phyloP scores from a whole-genome alignment of 2,888 invertebrate species.

The Drosophila longiperda region DNA sequence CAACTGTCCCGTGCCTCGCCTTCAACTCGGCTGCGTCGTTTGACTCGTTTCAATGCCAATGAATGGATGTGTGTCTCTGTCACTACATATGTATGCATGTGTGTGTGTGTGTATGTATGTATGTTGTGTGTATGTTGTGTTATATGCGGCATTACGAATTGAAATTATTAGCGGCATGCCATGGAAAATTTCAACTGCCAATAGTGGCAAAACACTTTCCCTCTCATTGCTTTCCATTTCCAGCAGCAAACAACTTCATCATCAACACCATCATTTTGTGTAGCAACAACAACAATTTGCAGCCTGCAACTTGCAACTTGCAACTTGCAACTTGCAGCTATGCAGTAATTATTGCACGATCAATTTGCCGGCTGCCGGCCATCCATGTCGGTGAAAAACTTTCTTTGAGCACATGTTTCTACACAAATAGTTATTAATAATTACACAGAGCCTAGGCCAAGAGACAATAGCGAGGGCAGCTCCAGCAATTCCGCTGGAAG shows the following conservation, averaged over 20 bases:
- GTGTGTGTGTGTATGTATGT: slow-evolving; percentile 9
- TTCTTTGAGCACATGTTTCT: slow-evolving; percentile 61
- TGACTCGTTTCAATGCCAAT: slow-evolving; percentile 81
- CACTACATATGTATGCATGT: slow-evolving; percentile 5
- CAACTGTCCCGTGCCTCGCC: slow-evolving; percentile 9
- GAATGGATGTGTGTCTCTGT: slow-evolving; percentile 44
- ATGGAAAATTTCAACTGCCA: slow-evolving; percentile 77
- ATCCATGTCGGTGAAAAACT: slow-evolving; percentile 77
- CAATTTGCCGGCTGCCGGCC: slow-evolving; percentile 78
- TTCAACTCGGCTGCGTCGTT: slow-evolving; percentile 30
- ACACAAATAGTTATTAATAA: slow-evolving; percentile 32
- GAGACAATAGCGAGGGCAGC: slow-evolving; percentile 39
- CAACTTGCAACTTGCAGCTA: slow-evolving; percentile 67
- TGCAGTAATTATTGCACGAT: slow-evolving; percentile 83
- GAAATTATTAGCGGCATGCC: slow-evolving; percentile 76
- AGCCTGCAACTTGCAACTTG: slow-evolving; percentile 41
- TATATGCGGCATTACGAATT: slow-evolving; percentile 79
- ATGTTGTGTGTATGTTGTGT: slow-evolving; percentile 58
- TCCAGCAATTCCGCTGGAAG: slow-evolving; percentile 2
- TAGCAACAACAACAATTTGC: slow-evolving; percentile 32
- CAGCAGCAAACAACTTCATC: slow-evolving; percentile 52
- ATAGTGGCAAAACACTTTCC: slow-evolving; percentile 79
- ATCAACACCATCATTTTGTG: slow-evolving; percentile 39
- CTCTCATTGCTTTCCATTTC: slow-evolving; percentile 84
- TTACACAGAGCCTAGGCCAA: slow-evolving; percentile 24